phyloP scores from a whole-genome alignment of 2,888 invertebrate genomes.

The Leptopilina syphax region DNA sequence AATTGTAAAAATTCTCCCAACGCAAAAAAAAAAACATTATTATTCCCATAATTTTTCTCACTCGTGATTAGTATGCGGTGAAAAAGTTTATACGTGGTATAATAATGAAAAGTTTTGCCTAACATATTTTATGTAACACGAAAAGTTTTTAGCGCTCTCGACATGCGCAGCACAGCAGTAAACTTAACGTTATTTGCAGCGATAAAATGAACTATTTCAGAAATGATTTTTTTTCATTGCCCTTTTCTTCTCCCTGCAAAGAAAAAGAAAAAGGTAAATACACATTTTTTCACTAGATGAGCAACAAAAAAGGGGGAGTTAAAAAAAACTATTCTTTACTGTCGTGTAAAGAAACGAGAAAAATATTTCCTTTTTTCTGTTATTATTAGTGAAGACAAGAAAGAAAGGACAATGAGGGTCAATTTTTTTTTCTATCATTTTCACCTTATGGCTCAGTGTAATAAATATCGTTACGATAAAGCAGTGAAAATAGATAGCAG shows the following conservation, averaged over 20 bases:
- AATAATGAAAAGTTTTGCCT: slow-evolving; percentile 1
- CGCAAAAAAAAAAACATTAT: not conserved
- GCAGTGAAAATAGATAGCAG: slow-evolving; percentile 58
- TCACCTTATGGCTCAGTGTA: slow-evolving; percentile 52
- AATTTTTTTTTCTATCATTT: slow-evolving; percentile 47
- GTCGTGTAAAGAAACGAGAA: too few relatives aligned
- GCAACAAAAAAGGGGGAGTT: too few relatives aligned
- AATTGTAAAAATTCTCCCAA: not conserved
- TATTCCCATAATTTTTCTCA: not conserved
- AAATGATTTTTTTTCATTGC: too few relatives aligned
- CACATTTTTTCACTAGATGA: too few relatives aligned
- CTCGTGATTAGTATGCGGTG: slow-evolving; percentile 14
- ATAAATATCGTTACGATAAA: slow-evolving; percentile 61
- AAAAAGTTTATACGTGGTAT: not conserved
- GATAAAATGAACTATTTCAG: too few relatives aligned
- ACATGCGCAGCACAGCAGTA: not conserved
- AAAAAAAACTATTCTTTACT: too few relatives aligned
- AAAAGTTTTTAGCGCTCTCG: not conserved
- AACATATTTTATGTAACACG: not conserved
- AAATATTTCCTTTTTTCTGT: not conserved
- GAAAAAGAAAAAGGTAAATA: too few relatives aligned
- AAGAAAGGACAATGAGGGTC: slow-evolving; percentile 53
- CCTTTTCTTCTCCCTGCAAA: too few relatives aligned
- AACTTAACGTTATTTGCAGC: too few relatives aligned
- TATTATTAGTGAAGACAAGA: not conserved